Percentiles rank a stretch among this genome's conserved stretches.
phyloP scores from a whole-genome alignment of 2,888 invertebrate species.

The Hydropsyche betteni region DNA sequence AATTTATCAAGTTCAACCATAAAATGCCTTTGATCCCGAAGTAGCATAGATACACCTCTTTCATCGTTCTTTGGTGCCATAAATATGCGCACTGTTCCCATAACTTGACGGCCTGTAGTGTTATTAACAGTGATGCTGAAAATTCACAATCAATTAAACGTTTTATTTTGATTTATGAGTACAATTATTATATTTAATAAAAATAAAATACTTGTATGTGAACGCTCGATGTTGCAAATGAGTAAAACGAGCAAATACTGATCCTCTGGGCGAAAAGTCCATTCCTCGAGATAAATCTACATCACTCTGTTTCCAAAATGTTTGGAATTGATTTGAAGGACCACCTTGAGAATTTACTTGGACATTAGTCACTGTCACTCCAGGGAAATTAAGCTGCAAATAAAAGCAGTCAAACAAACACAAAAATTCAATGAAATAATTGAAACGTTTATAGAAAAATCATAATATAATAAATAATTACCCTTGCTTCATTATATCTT shows the following conservation, averaged over 20 bases:
- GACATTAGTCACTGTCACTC: conserved; percentile 69
- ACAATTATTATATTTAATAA: conserved; percentile 28
- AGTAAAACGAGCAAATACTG: conserved; percentile 75
- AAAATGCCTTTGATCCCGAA: conserved; percentile 70
- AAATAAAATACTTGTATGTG: conserved; percentile 64
- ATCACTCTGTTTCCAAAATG: conserved; percentile 83
- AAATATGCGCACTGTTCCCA: conserved; percentile 77
- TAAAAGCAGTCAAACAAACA: too few species aligned
- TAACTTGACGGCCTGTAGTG: conserved; percentile 59
- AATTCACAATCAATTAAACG: conserved; percentile 27
- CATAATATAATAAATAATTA: conserved; percentile 54
- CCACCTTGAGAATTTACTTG: conserved; percentile 66
- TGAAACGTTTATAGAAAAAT: conserved; percentile 8
- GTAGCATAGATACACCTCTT: conserved; percentile 66
- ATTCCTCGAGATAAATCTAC: conserved; percentile 82
- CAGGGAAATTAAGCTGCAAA: conserved; percentile 70
- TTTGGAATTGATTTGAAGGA: conserved; percentile 68
- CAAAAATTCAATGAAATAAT: conserved; percentile 20
- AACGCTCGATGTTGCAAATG: conserved; percentile 77
- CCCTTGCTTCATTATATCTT: conserved; percentile 70
- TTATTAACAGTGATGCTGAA: conserved; percentile 69
- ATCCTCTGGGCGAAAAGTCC: conserved; percentile 82
- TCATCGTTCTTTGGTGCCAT: conserved; percentile 74
- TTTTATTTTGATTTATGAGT: background rate
- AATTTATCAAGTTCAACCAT: conserved; percentile 82